Evolutionary conservation across 2,888 invertebrate species (phyloP), one percentile per base, ranked within the genome.

Genomic region (Hypselothyrea guttata): DNA sequence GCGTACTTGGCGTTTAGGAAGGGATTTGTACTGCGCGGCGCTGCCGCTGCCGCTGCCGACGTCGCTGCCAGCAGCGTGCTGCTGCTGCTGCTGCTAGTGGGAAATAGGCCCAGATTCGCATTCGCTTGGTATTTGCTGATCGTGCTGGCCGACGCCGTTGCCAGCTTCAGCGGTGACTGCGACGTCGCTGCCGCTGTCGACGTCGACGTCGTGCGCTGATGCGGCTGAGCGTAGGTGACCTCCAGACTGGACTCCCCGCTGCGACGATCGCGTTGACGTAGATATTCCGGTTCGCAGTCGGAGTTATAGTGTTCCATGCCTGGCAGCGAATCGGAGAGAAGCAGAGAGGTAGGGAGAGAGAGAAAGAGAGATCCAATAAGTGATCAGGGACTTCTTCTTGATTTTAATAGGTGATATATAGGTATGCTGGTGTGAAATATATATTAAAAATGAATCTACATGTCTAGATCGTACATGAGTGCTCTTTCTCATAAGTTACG

Each of bases 281-380:
- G 62, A 71, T 87, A 88, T 1, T 86, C 79, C 8, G 85, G 77
- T 57, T 94, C 94, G 41, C 92, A 92, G 78, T 94, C 94, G 1
- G 95, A 94, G 48, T 94, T 93, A 83, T 95, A 95, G 58, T 94
- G 93, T 74, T 95, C 94, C 74, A 88, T 84, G 51, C 83, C 87
- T 88, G 52, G 5, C 1, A 7, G 16, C n/a, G n/a, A n/a, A n/a
- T n/a, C n/a, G n/a, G n/a, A n/a, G n/a, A n/a, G n/a, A n/a, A n/a
- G n/a, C n/a, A 13, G n/a, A 22, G 11, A 11, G 9, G 13, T n/a
- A 8, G 35, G 7, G 13, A n/a, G 28, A 13, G 16, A 34, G 9
- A 37, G 28, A 9, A 1, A 8, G 13, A 18, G n/a, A 16, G 16
- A 7, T n/a, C n/a, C n/a, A 34, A 34, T 34, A 12, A 34, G 22